These are phyloP conservation scores for Lordiphosa collinella DNA, from an alignment of 1,140 invertebrate species.

Conservation along the genomic window DNA sequence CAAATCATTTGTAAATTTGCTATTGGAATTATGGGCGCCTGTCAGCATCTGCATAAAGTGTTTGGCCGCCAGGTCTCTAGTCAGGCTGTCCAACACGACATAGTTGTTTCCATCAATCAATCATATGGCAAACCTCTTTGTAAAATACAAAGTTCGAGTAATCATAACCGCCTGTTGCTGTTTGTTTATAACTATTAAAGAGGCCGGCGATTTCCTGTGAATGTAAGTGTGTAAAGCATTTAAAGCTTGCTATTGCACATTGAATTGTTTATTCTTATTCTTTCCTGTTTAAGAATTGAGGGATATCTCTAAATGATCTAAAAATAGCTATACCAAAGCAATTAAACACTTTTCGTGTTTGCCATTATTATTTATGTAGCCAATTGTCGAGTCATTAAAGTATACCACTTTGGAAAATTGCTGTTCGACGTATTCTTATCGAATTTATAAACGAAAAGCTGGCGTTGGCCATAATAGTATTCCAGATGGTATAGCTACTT, in stretches of 20 bases:
- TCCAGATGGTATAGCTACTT: no score
- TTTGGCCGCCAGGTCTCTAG: slow-evolving; percentile 14
- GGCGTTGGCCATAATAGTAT: slow-evolving; percentile 28
- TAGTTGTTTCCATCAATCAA: slow-evolving; percentile 15
- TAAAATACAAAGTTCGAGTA: no score
- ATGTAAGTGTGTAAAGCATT: slow-evolving; percentile 11
- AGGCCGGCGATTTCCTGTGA: neutral
- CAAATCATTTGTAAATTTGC: slow-evolving; percentile 27
- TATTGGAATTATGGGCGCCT: slow-evolving; percentile 5
- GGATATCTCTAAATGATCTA: neutral
- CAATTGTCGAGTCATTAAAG: slow-evolving; percentile 19
- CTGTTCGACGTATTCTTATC: slow-evolving; percentile 18
- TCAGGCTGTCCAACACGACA: neutral
- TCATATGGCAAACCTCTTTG: neutral
- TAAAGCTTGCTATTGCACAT: no score
- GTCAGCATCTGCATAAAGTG: slow-evolving; percentile 6
- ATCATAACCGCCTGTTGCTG: slow-evolving; percentile 24
- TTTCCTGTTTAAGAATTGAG: neutral
- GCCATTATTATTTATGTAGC: slow-evolving; percentile 35
- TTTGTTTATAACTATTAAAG: slow-evolving; percentile 2
- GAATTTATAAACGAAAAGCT: slow-evolving; percentile 9
- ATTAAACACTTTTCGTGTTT: slow-evolving; percentile 9
- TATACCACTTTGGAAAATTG: slow-evolving; percentile 18
- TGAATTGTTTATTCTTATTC: slow-evolving; percentile 9
- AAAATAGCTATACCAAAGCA: slow-evolving; percentile 28